Base-by-base conservation (phyloP, 2,888 invertebrate genomes). In the Pheosia gnoma region DNA sequence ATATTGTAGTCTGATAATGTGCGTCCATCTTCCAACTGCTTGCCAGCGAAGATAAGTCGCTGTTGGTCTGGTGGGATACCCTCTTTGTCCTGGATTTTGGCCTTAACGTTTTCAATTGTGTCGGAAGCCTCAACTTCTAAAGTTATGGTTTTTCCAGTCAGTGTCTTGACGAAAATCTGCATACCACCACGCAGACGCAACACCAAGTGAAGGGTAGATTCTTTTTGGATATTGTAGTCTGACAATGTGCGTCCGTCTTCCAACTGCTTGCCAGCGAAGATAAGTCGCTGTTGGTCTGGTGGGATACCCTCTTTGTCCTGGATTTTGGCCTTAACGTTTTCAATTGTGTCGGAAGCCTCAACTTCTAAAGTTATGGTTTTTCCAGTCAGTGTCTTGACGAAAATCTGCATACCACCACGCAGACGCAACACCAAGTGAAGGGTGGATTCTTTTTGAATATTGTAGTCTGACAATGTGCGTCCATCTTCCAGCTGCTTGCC, bases 41-140 rank as follows among this genome's bases (percentile, higher is more conserved):
- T 74, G 0, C 74, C 74, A 1, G 74, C 74, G 11, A 74, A 74
- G 11, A 74, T 74, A 25, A 74, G 38, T 0, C 74, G 37, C 39
- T 74, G 74, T 9, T 74, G 74, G 49, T 74, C 74, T 36, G 74
- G 74, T 0, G 74, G 74, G 0, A 74, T 74, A 8, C 74, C 74
- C 0, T 74, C 74, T 5, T 74, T 74, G 10, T 74, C 74, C 0
- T 74, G 74, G 0, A 74, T 74, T 41, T 74, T 74, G 0, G 74
- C 74, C 52, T 74, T 74, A 0, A 74, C 74, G 4, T 74, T 74
- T 5, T 74, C 74, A 0, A 74, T 74, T 0, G 74, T 74, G 59
- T 74, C 74, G 0, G 74, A 74, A 0, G 75, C 37, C 0, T 75
- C 67, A 0, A 74, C 74, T 0, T 74, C 74, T 0, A 74, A 0